Percentiles rank a stretch among this genome's conserved stretches.
Conservation (phyloP, 2,113 vertebrate genomes). For the Xyrauchen texanus region DNA sequence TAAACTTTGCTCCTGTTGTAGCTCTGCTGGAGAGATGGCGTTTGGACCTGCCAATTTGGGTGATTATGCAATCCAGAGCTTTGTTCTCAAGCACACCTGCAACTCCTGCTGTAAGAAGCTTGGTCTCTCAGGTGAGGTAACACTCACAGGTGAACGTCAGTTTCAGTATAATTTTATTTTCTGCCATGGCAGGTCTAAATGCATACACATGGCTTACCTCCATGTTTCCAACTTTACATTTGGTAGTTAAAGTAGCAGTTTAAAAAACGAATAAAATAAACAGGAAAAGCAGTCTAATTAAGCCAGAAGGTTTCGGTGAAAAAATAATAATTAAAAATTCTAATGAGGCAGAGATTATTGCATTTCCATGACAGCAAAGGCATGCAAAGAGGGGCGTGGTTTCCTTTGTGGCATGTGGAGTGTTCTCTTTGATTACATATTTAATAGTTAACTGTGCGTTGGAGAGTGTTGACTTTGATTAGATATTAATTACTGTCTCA, state of each 20-base stretch:
- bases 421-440: constrained; percentile 81
- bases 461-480: constrained; percentile 81
- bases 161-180: neutral
- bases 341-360: constrained; percentile 59
- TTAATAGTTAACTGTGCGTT: constrained; percentile 78
- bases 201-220: neutral
- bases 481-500: constrained; percentile 82
- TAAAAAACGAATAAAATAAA: constrained; percentile 52
- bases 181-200: neutral
- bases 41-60: constrained; percentile 94
- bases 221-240: constrained; percentile 12
- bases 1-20: constrained; percentile 22
- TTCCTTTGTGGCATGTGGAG: constrained; percentile 72
- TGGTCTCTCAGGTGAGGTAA: constrained; percentile 82
- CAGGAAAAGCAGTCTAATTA: constrained; percentile 71
- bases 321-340: too few relatives aligned
- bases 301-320: constrained; percentile 55
- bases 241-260: neutral
- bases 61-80: constrained; percentile 84
- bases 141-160: neutral
- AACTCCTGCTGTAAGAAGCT: constrained; percentile 85
- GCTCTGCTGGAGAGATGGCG: constrained; percentile 74
- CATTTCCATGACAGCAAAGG: constrained; percentile 74
- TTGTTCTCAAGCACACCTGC: constrained; percentile 90
- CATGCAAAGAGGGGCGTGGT: constrained; percentile 68